A percentile compares a stretch with the other conserved stretches of the same genome.
These are phyloP conservation scores for Sussaba pulchella DNA, from an alignment of 2,888 invertebrate genomes.

Conservation along the genomic window DNA sequence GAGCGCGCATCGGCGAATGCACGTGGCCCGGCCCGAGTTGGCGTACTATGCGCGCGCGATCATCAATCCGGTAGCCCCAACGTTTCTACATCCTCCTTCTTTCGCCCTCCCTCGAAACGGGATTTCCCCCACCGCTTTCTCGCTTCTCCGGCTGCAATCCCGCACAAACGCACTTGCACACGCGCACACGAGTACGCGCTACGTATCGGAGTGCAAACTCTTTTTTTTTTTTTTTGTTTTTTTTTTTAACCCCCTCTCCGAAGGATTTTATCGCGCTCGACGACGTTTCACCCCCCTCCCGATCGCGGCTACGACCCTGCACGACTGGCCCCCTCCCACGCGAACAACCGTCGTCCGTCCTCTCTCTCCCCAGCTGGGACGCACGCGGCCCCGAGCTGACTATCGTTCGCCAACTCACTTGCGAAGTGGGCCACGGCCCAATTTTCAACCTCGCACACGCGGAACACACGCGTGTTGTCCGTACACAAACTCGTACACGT, in stretches of 20 bases:
- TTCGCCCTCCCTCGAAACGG: slow-evolving; percentile 69
- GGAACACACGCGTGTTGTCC: slow-evolving; percentile 43
- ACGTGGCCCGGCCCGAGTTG: slow-evolving; percentile 53
- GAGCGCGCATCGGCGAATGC: slow-evolving; percentile 54
- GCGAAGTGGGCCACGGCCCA: slow-evolving; percentile 83
- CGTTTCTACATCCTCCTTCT: slow-evolving; percentile 1
- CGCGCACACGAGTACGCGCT: no score
- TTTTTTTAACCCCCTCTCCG: background rate
- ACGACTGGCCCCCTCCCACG: background rate
- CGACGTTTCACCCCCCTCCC: background rate
- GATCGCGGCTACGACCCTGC: background rate
- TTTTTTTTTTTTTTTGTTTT: background rate
- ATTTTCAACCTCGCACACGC: slow-evolving; percentile 77
- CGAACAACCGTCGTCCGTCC: slow-evolving; percentile 21
- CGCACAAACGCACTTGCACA: background rate
- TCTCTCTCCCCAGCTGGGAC: slow-evolving; percentile 33
- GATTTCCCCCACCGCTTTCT: slow-evolving; percentile 58
- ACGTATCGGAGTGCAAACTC: background rate
- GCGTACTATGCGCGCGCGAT: slow-evolving; percentile 40
- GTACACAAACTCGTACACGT: slow-evolving; percentile 11
- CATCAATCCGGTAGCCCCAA: slow-evolving; percentile 66
- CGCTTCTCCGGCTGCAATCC: slow-evolving; percentile 3
- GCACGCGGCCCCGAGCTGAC: slow-evolving; percentile 62
- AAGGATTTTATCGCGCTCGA: background rate
- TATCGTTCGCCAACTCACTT: slow-evolving; percentile 62